A percentile compares a stretch with the other conserved stretches of the same genome.
These are phyloP conservation scores for Drosophila meridionalis DNA, from an alignment of 2,888 invertebrate genomes.

Conservation along the genomic window DNA sequence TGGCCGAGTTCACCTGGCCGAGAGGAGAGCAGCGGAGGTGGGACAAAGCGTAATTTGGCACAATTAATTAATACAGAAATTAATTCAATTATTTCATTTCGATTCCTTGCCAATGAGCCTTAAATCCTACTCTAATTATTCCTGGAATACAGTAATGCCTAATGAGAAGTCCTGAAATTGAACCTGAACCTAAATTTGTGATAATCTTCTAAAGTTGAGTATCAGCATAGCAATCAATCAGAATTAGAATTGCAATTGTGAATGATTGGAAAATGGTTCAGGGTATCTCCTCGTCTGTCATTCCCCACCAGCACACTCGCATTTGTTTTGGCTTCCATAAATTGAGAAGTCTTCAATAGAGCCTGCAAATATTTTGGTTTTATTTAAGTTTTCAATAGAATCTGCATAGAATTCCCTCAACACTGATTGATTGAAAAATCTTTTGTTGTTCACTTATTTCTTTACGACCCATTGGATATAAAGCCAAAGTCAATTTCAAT, in stretches of 20 bases:
- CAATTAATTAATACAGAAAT: constrained; percentile 1
- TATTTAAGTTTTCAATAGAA: too few species aligned
- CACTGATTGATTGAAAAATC: background rate
- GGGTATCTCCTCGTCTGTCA: background rate
- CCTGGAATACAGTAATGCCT: background rate
- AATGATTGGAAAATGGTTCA: background rate
- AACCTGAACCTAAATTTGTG: background rate
- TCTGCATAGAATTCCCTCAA: background rate
- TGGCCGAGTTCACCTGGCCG: constrained; percentile 8
- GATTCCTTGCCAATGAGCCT: background rate
- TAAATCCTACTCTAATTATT: background rate
- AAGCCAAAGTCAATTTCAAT: background rate
- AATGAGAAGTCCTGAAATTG: too few species aligned
- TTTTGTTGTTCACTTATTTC: background rate
- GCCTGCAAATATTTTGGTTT: too few species aligned
- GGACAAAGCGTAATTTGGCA: background rate
- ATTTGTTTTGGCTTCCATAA: background rate
- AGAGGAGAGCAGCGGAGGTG: background rate
- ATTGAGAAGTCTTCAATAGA: background rate
- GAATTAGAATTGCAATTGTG: background rate
- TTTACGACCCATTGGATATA: background rate
- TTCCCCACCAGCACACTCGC: background rate
- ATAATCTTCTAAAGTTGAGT: background rate
- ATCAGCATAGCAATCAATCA: background rate
- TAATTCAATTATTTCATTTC: constrained; percentile 4